Percentiles rank a stretch among this genome's conserved stretches.
phyloP scores from a whole-genome alignment of 2,888 invertebrate genomes.

The Parnassius orleans region DNA sequence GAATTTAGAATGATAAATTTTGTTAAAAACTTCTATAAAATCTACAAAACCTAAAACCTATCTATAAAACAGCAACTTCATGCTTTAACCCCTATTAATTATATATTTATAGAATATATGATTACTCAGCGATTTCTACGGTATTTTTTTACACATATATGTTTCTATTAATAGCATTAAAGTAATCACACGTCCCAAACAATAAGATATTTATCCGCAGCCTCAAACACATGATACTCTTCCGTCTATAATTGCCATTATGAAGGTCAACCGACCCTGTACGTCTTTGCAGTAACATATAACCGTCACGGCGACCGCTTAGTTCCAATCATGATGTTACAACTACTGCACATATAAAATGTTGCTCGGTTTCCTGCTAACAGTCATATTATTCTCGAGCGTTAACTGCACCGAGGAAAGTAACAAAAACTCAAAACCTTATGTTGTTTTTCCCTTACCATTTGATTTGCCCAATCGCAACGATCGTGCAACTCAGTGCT shows the following conservation, averaged over 20 bases:
- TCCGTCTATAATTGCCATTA: constrained; percentile 61
- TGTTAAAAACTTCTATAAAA: too few relatives aligned
- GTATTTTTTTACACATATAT: too few relatives aligned
- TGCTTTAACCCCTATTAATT: too few relatives aligned
- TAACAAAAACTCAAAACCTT: constrained; percentile 43
- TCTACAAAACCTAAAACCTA: too few relatives aligned
- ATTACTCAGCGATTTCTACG: too few relatives aligned
- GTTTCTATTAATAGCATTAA: too few relatives aligned
- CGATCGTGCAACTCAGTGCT: constrained; percentile 69
- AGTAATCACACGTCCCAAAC: constrained; percentile 35
- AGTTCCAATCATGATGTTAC: constrained; percentile 70
- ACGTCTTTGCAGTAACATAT: constrained; percentile 52
- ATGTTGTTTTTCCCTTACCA: constrained; percentile 57
- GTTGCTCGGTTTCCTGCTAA: constrained; percentile 51
- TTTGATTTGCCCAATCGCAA: constrained; percentile 65
- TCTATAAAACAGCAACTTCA: too few relatives aligned
- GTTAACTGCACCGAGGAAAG: constrained; percentile 40
- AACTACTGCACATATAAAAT: constrained; percentile 68
- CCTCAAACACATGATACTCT: constrained; percentile 28
- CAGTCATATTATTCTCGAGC: constrained; percentile 38
- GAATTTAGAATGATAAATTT: too few relatives aligned
- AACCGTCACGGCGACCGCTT: constrained; percentile 54
- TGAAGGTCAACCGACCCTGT: constrained; percentile 56
- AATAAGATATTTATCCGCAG: constrained; percentile 55
- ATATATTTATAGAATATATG: too few relatives aligned